Evolutionary conservation across 1,140 invertebrate species (phyloP).

Genomic region (Zophobas morio): DNA sequence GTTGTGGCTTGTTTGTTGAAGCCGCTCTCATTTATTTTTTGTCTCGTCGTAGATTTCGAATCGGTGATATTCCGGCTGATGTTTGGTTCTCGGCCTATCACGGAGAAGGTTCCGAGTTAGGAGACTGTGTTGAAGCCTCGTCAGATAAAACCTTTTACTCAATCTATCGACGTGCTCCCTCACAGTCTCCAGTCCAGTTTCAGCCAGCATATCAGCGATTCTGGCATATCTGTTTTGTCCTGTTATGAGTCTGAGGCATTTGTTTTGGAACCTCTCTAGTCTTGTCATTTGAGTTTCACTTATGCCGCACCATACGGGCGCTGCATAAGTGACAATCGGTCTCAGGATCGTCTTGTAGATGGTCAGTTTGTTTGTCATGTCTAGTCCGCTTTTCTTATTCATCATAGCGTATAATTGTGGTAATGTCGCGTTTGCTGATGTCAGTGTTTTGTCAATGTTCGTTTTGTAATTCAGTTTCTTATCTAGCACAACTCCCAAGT

Average conservation of each 20-base stretch:
- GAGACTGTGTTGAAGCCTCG: no score
- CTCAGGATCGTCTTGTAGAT: slow-evolving; percentile 51
- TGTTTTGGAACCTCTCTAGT: slow-evolving; percentile 60
- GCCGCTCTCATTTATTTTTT: no score
- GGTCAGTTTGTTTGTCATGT: slow-evolving; percentile 56
- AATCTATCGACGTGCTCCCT: no score
- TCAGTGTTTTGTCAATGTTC: slow-evolving; percentile 33
- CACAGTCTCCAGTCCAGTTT: no score
- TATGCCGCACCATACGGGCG: slow-evolving; percentile 48
- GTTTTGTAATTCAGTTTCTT: slow-evolving; percentile 17
- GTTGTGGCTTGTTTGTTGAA: no score
- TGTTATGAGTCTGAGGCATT: slow-evolving; percentile 52
- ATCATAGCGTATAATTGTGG: slow-evolving; percentile 51
- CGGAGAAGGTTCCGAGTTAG: no score
- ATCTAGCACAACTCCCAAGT: slow-evolving; percentile 18
- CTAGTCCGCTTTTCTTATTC: slow-evolving; percentile 48
- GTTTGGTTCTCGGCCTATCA: no score
- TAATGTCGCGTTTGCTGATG: slow-evolving; percentile 53
- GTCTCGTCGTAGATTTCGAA: no score
- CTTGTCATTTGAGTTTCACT: slow-evolving; percentile 35
- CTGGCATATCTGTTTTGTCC: slow-evolving; percentile 37
- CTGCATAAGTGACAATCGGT: slow-evolving; percentile 53
- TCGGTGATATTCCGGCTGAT: no score
- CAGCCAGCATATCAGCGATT: background rate
- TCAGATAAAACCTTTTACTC: no score